Evolutionary conservation across 2,113 vertebrate genomes (phyloP), one percentile per base, ranked within the genome.

Genomic region (Crotalus viridis): DNA sequence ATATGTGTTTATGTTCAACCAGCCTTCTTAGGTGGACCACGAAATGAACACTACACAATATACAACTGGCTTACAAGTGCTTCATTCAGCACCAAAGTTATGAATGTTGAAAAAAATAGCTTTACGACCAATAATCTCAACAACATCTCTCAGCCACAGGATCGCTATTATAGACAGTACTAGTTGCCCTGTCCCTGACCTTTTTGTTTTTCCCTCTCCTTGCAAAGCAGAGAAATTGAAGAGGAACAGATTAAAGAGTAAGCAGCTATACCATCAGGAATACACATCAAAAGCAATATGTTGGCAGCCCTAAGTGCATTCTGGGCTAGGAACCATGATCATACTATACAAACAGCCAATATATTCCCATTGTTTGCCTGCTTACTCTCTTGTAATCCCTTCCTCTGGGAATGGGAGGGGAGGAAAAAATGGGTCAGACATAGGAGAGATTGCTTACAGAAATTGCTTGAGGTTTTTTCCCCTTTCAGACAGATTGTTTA

Each of bases 1-100:
- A 96, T 97, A 95, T 69, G 97, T 97, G 26, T 69, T 69, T 69
- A 15, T n/a, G 28, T 69, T 69, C 28, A n/a, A 13, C 1, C 28
- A 69, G 28, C 28, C 28, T 69, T 13, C 5, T n/a, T 69, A 69
- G 64, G 4, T 69, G 28, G 28, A n/a, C 12, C 64, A 69, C n/a
- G 64, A n/a, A 69, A 69, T 15, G 12, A 69, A n/a, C 28, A 13
- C 64, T 28, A 15, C 61, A 69, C 10, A n/a, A 69, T 69, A 69
- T 69, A n/a, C 12, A 69, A 12, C 28, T 69, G 12, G 28, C 4
- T 69, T 69, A 69, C 64, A n/a, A 69, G 12, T n/a, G 64, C 61
- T n/a, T 28, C 12, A n/a, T n/a, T 69, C 64, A n/a, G 26, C 61
- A 64, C 4, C 28, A 13, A 69, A n/a, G 28, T n/a, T 69, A 69